These are phyloP conservation scores for Oligia strigilis DNA, from an alignment of 2,888 invertebrate species.

Conservation along the genomic window DNA sequence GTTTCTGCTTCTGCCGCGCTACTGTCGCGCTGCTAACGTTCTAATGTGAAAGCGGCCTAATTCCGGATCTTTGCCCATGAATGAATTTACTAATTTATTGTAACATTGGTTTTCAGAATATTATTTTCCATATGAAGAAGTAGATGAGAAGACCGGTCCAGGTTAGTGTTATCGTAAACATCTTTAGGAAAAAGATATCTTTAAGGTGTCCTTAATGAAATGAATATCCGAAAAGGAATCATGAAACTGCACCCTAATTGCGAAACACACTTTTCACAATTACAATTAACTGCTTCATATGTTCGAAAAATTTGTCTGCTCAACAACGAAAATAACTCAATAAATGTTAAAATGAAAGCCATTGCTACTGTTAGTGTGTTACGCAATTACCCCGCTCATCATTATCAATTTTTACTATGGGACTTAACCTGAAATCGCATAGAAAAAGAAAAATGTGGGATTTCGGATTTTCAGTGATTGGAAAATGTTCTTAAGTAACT, in stretches of 20 bases:
- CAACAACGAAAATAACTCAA: too few relatives aligned
- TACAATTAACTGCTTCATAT: too few relatives aligned
- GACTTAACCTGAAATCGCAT: neutral
- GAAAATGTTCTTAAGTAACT: too few relatives aligned
- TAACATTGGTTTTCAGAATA: constrained; percentile 60
- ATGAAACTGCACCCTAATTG: neutral
- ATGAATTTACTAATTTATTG: constrained; percentile 13
- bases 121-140: constrained; percentile 59
- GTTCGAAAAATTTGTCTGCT: too few relatives aligned
- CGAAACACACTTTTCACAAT: too few relatives aligned
- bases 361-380: too few relatives aligned
- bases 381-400: neutral
- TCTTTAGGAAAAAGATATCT: neutral
- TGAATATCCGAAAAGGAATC: neutral
- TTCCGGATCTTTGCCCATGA: neutral
- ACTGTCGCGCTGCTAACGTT: too few relatives aligned
- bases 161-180: constrained; percentile 44
- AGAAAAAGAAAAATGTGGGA: neutral
- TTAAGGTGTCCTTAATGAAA: neutral
- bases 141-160: constrained; percentile 60
- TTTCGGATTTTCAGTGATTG: neutral
- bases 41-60: too few relatives aligned
- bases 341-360: too few relatives aligned
- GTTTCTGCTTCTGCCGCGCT: too few relatives aligned
- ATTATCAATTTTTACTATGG: neutral